Percentiles rank a stretch among this genome's conserved stretches.
These are phyloP conservation scores for Planiliza haematocheilus DNA, from an alignment of 2,113 vertebrate species.

Conservation along the genomic window DNA sequence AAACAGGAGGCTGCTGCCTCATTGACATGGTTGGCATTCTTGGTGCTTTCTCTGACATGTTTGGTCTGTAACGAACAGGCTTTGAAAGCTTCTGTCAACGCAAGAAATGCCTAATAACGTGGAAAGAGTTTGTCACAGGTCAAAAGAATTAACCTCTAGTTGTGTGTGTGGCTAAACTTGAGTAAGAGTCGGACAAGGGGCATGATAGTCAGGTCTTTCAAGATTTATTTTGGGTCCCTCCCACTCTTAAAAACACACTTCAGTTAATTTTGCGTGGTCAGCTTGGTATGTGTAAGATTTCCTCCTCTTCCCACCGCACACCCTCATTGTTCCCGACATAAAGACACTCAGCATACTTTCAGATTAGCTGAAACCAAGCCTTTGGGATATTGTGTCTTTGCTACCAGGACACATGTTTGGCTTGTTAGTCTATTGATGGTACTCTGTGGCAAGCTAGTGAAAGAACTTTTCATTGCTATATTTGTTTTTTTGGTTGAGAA, in stretches of 20 bases:
- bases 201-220: conserved; percentile 72
- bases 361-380: conserved; percentile 60
- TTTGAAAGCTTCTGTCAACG: conserved; percentile 77
- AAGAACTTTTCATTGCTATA: too few species aligned
- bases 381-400: conserved; percentile 43
- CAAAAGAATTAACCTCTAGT: conserved; percentile 81
- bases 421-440: conserved; percentile 37
- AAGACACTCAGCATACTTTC: conserved; percentile 69
- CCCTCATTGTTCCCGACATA: conserved; percentile 66
- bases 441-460: background rate
- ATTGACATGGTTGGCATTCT: conserved; percentile 68
- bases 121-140: conserved; percentile 74
- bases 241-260: conserved; percentile 72
- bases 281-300: conserved; percentile 73
- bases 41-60: conserved; percentile 72
- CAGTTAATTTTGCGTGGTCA: conserved; percentile 67
- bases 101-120: conserved; percentile 71
- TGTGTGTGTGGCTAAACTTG: conserved; percentile 72
- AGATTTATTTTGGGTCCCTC: conserved; percentile 68
- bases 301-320: conserved; percentile 67
- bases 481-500: too few species aligned
- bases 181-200: conserved; percentile 69
- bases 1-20: conserved; percentile 38
- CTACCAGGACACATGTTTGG: conserved; percentile 37
- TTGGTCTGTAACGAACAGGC: conserved; percentile 73